Percentiles rank a stretch among this genome's conserved stretches.
phyloP scores from a whole-genome alignment of 2,888 invertebrate genomes.

The Chydorus sphaericus region DNA sequence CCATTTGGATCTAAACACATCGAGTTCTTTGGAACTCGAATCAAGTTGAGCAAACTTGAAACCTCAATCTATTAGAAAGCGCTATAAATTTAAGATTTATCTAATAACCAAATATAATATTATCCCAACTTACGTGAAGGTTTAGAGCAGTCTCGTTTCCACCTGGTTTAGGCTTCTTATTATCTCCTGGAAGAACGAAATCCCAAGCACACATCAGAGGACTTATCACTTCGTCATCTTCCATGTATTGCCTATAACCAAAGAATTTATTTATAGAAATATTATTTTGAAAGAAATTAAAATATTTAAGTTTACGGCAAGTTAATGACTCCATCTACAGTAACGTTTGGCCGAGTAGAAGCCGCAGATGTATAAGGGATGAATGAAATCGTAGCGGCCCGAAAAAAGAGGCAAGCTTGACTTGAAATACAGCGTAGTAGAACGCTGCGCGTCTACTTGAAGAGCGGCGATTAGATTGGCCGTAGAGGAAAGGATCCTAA shows the following conservation, averaged over 20 bases:
- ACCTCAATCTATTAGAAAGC: background rate
- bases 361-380: conserved; percentile 36
- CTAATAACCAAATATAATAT: too few relatives aligned
- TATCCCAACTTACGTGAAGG: conserved; percentile 3
- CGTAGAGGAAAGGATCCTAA: conserved; percentile 53
- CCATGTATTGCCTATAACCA: background rate
- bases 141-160: background rate
- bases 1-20: background rate
- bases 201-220: conserved; percentile 6
- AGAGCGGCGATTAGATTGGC: conserved; percentile 67
- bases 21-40: background rate
- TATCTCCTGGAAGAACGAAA: conserved; percentile 2
- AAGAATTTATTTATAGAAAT: background rate
- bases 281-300: background rate
- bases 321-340: conserved; percentile 2
- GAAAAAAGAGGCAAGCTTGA: conserved; percentile 68
- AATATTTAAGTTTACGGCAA: background rate
- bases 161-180: background rate
- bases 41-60: conserved; percentile 3
- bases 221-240: background rate
- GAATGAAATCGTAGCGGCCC: conserved; percentile 75
- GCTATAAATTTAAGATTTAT: too few relatives aligned
- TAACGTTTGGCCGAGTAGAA: background rate
- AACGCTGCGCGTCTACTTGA: conserved; percentile 68
- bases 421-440: conserved; percentile 67